Evolutionary conservation across 2,888 invertebrate genomes (phyloP).

Genomic region (Drosophila putrida): DNA sequence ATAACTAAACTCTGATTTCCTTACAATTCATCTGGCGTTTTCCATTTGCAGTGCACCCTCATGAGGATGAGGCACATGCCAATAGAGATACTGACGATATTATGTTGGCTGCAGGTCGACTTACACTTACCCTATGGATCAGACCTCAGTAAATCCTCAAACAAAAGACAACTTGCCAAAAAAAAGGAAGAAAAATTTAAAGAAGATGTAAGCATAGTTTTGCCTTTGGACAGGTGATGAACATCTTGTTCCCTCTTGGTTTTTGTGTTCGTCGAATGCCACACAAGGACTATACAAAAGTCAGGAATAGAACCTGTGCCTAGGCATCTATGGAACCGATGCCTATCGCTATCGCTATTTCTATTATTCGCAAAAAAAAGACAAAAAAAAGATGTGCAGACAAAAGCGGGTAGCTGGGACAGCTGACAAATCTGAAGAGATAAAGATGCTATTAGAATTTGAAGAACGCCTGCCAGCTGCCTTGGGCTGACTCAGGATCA

Average conservation of each 20-base stretch:
- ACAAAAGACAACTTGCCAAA: slow-evolving; percentile 54
- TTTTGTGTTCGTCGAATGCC: slow-evolving; percentile 49
- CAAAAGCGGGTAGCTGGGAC: slow-evolving; percentile 56
- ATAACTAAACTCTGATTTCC: not conserved
- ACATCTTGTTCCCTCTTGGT: slow-evolving; percentile 47
- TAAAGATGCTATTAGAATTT: slow-evolving; percentile 39
- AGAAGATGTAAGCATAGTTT: slow-evolving; percentile 38
- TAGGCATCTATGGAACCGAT: slow-evolving; percentile 43
- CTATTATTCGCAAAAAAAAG: slow-evolving; percentile 70
- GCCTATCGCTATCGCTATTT: slow-evolving; percentile 63
- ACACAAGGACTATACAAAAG: slow-evolving; percentile 56
- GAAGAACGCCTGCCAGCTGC: slow-evolving; percentile 57
- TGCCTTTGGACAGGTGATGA: slow-evolving; percentile 72
- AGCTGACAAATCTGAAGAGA: slow-evolving; percentile 66
- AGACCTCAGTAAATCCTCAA: slow-evolving; percentile 48
- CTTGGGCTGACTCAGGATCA: slow-evolving; percentile 25
- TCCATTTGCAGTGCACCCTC: slow-evolving; percentile 7
- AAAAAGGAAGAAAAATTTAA: slow-evolving; percentile 22
- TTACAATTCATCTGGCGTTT: not conserved
- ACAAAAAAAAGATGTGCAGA: slow-evolving; percentile 41
- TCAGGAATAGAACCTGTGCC: slow-evolving; percentile 68
- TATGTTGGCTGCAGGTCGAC: slow-evolving; percentile 47
- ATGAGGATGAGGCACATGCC: slow-evolving; percentile 48
- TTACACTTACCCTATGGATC: slow-evolving; percentile 33
- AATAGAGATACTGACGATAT: slow-evolving; percentile 3